Conservation (phyloP, 2,113 vertebrate genomes). For the Alexandromys fortis region DNA sequence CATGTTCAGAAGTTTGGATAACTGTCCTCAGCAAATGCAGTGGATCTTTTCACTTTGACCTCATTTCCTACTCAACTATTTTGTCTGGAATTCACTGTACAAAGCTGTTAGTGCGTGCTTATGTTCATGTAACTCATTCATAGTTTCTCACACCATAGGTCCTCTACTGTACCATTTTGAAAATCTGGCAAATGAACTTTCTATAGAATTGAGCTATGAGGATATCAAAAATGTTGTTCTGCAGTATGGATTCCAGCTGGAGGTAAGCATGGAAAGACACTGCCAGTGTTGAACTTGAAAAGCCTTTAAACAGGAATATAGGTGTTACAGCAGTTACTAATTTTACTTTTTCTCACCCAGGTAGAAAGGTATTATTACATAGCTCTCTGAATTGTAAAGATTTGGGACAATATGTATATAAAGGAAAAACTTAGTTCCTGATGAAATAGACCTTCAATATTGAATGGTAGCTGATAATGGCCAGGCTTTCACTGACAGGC, state of each 20-base stretch:
- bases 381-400: conserved; percentile 35
- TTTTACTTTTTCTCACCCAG: neutral
- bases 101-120: conserved; percentile 3
- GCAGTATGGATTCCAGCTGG: conserved; percentile 94
- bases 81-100: neutral
- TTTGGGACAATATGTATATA: neutral
- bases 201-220: conserved; percentile 97
- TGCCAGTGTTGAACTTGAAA: conserved; percentile 25
- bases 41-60: conserved; percentile 15
- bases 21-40: neutral
- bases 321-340: neutral
- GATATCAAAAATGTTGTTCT: conserved; percentile 95
- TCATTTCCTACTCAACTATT: neutral
- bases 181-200: conserved; percentile 98
- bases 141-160: conserved; percentile 86
- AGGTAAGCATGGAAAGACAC: conserved; percentile 88
- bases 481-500: neutral
- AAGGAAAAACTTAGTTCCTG: neutral
- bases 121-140: conserved; percentile 47
- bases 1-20: neutral
- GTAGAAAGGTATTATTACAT: neutral
- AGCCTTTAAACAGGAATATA: conserved; percentile 19
- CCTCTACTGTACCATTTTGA: conserved; percentile 98
- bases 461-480: neutral
- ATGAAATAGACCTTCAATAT: neutral